phyloP scores from a whole-genome alignment of 1,140 invertebrate species.

The Diachasmimorpha longicaudata region DNA sequence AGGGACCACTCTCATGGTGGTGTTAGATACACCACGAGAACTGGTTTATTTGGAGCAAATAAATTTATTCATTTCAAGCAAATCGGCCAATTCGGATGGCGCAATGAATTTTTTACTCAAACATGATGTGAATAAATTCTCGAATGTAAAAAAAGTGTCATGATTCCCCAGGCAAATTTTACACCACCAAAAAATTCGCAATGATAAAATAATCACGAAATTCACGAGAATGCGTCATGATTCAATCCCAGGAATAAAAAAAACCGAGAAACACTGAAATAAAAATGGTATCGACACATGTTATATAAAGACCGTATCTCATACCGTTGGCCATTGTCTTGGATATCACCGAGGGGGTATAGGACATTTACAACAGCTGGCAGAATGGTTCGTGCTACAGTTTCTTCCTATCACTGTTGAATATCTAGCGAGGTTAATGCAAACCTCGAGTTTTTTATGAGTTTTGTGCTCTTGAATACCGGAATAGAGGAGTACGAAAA shows the following conservation, averaged over 20 bases:
- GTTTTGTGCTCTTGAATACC: background rate
- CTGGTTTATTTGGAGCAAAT: too few relatives aligned
- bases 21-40: too few relatives aligned
- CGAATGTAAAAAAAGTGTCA: too few relatives aligned
- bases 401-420: constrained; percentile 8
- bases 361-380: constrained; percentile 6
- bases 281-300: background rate
- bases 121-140: too few relatives aligned
- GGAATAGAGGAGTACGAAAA: background rate
- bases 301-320: background rate
- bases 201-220: too few relatives aligned
- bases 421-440: constrained; percentile 13
- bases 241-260: background rate
- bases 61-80: too few relatives aligned
- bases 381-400: constrained; percentile 10
- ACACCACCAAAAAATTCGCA: too few relatives aligned
- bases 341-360: background rate
- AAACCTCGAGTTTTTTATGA: constrained; percentile 10
- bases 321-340: constrained; percentile 8
- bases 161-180: too few relatives aligned
- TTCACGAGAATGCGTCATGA: too few relatives aligned
- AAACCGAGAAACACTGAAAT: background rate
- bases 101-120: too few relatives aligned
- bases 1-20: too few relatives aligned
- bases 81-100: too few relatives aligned